A percentile compares a stretch with the other conserved stretches of the same genome.
These are phyloP conservation scores for Diaperis boleti DNA, from an alignment of 2,888 invertebrate genomes.

Conservation along the genomic window DNA sequence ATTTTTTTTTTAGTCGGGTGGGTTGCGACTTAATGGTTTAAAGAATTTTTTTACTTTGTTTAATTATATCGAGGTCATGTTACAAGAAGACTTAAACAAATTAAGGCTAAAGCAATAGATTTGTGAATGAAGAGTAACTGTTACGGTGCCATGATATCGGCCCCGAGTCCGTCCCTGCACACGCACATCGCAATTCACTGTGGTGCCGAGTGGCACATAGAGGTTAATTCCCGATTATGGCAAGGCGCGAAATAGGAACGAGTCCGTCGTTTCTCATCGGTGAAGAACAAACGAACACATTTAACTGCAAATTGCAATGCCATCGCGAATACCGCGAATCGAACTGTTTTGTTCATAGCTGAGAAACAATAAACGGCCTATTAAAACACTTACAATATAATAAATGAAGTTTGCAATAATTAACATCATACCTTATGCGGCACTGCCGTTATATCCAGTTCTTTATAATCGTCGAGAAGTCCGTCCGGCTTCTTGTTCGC, in stretches of 20 bases:
- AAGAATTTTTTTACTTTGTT: no score
- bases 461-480: conserved; percentile 46
- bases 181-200: no score
- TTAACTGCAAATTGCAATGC: conserved; percentile 48
- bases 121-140: no score
- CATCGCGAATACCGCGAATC: conserved; percentile 52
- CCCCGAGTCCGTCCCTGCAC: no score
- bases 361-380: conserved; percentile 55
- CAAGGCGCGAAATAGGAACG: conserved; percentile 7
- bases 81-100: no score
- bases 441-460: conserved; percentile 57
- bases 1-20: no score
- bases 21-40: no score
- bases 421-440: conserved; percentile 48
- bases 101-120: no score
- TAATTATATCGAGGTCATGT: no score
- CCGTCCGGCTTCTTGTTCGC: conserved; percentile 55
- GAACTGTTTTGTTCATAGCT: conserved; percentile 53
- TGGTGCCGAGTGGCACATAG: conserved; percentile 2
- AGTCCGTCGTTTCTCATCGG: conserved; percentile 27
- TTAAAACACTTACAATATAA: conserved; percentile 55
- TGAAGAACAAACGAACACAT: conserved; percentile 38
- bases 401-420: conserved; percentile 48
- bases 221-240: conserved; percentile 33
- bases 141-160: no score